phyloP scores from a whole-genome alignment of 2,888 invertebrate genomes.

The Himalopsyche japonica region DNA sequence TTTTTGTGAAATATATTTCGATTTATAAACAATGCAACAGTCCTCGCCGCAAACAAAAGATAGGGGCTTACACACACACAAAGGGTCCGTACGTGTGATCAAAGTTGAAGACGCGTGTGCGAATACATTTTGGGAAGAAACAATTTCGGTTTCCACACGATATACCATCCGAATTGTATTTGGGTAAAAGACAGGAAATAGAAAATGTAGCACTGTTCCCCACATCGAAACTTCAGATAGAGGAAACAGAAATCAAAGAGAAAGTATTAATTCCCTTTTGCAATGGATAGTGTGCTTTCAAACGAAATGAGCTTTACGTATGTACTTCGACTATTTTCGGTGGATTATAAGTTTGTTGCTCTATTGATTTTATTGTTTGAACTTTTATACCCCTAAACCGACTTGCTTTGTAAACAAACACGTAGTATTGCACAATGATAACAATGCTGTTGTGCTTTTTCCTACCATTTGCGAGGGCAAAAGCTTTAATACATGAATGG shows the following conservation, averaged over 20 bases:
- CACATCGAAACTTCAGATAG: background rate
- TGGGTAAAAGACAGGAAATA: background rate
- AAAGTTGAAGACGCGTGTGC: background rate
- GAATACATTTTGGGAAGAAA: conserved; percentile 4
- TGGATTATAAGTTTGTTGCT: background rate
- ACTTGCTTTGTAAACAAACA: too few relatives aligned
- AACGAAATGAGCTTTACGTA: background rate
- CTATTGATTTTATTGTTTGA: background rate
- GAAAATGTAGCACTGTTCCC: background rate
- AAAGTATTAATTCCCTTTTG: background rate
- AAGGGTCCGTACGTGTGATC: background rate
- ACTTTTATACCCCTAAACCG: background rate
- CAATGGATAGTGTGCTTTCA: background rate
- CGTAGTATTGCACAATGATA: too few relatives aligned
- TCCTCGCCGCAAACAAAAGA: background rate
- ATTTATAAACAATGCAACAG: background rate
- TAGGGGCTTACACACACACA: background rate
- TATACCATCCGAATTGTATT: background rate
- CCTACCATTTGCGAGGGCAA: too few relatives aligned
- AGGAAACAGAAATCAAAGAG: background rate
- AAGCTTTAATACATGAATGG: too few relatives aligned
- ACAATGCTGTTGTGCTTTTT: too few relatives aligned
- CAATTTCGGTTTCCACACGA: conserved; percentile 9
- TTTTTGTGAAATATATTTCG: background rate
- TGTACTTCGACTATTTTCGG: background rate